Evolutionary conservation across 2,113 vertebrate species (phyloP).

Genomic region (Amazona vittata): DNA sequence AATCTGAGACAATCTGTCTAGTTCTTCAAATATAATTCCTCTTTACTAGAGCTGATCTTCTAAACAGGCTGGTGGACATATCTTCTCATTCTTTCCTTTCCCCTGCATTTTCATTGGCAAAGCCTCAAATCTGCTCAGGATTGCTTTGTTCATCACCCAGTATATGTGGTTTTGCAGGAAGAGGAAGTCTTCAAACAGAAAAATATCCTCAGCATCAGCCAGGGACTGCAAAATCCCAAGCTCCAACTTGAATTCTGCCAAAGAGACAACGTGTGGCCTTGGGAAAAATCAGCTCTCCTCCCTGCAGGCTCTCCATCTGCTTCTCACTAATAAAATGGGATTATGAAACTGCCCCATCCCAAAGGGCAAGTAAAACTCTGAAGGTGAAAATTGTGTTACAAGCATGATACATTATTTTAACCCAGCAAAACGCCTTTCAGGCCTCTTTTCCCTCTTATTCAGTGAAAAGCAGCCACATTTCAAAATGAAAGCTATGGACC

Average conservation of each 20-base stretch:
- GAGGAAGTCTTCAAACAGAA: constrained; percentile 20
- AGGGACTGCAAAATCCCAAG: neutral
- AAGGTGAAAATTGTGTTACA: neutral
- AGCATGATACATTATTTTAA: neutral
- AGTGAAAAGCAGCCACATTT: neutral
- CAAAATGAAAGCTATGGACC: neutral
- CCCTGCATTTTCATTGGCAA: neutral
- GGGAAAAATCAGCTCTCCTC: constrained; percentile 1
- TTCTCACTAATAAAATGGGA: neutral
- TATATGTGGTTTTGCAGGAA: neutral
- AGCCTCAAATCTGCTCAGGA: neutral
- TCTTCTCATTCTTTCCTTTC: neutral
- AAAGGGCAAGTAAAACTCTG: neutral
- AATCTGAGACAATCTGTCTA: constrained; percentile 48
- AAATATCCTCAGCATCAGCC: neutral
- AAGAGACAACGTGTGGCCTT: neutral
- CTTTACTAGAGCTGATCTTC: constrained; percentile 30
- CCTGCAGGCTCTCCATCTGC: constrained; percentile 36
- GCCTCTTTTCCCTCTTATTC: neutral
- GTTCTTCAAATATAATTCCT: constrained; percentile 28
- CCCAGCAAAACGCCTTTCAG: neutral
- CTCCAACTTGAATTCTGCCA: neutral
- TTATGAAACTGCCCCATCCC: constrained; percentile 1
- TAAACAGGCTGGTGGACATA: neutral
- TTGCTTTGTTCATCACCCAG: neutral